phyloP scores from a whole-genome alignment of 2,113 vertebrate species.

The Leucopsar rothschildi region DNA sequence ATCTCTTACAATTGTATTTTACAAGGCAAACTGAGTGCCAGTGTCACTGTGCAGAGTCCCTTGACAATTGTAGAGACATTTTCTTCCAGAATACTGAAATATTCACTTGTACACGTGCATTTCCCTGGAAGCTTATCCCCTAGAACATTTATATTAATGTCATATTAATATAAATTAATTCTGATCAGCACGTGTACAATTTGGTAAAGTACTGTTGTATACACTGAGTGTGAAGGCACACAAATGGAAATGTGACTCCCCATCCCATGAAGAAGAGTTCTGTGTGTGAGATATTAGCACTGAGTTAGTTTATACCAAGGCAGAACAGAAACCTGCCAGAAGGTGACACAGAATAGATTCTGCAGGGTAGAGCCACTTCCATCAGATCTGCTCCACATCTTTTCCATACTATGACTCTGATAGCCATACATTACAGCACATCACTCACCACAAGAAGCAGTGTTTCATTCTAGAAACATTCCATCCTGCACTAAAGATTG shows the following conservation, averaged over 20 bases:
- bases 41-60: background rate
- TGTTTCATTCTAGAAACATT: background rate
- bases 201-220: background rate
- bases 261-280: background rate
- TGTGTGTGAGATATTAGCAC: background rate
- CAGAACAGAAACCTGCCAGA: background rate
- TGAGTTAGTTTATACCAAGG: background rate
- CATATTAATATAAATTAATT: background rate
- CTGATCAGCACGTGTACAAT: background rate
- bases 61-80: background rate
- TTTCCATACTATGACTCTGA: background rate
- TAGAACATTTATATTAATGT: background rate
- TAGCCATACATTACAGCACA: background rate
- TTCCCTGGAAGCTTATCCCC: background rate
- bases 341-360: background rate
- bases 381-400: background rate
- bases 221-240: background rate
- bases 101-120: background rate
- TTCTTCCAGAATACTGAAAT: background rate
- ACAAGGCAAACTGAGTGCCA: background rate
- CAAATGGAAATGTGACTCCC: background rate
- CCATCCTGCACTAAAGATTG: background rate
- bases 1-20: background rate
- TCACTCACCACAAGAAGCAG: background rate
- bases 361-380: background rate